Base-by-base conservation (phyloP, 2,888 invertebrate species). In the Acleris sparsana region DNA sequence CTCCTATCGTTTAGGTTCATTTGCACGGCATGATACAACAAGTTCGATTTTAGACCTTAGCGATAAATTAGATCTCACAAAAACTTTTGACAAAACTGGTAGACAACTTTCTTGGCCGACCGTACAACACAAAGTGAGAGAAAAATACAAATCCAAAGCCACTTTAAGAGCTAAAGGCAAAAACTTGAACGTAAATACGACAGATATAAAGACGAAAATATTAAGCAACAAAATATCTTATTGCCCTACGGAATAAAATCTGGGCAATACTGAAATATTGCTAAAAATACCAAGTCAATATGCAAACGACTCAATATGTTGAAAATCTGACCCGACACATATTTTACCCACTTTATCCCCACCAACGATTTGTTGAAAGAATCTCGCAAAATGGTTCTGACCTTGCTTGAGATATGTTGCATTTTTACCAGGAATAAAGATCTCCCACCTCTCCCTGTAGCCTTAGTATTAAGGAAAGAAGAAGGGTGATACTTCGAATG, bases 251-350 rank as follows among this genome's bases (percentile, higher is more conserved):
- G 33, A 44, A 44, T 29, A 51, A 44, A 33, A 52, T 57, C 20
- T 51, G 5, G 44, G 39, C 44, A 52, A 66, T 62, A 57, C 48
- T 62, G 62, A 66, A 66, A 62, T 62, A 62, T 62, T 22, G 48
- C 48, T 57, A 57, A 57, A 46, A 62, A 62, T 66, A 66, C 56
- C 65, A 16, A 18, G 22, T 33, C 62, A 52, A 62, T 62, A 66
- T 66, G 57, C 62, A 66, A 66, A 66, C 57, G 56, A 61, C 62
- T 66, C 62, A 66, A 66, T 66, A 66, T 52, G 66, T 53, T 57
- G 61, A 66, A 62, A 66, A 66, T 66, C 66, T 66, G 62, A 66
- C 66, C 62, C 62, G 57, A 61, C 62, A 62, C 57, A 66, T 65
- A 65, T 65, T 65, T 65, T 33, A 61, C 55, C 60, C 60, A 61